A percentile compares a stretch with the other conserved stretches of the same genome.
phyloP scores from a whole-genome alignment of 2,113 vertebrate species.

The Hemiprocne comata region DNA sequence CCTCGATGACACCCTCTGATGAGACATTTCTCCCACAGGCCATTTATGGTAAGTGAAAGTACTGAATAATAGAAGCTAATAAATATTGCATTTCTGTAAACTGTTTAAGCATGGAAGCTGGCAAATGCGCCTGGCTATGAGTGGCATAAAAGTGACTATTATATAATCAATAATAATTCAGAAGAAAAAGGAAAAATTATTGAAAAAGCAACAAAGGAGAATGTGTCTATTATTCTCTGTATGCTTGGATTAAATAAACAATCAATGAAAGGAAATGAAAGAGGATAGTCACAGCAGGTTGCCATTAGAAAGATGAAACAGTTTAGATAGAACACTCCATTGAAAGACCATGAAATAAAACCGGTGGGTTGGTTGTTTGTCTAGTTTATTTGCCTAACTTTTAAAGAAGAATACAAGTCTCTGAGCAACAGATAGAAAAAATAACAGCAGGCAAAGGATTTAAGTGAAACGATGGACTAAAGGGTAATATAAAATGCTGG shows the following conservation, averaged over 20 bases:
- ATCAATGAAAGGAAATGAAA: conserved; percentile 38
- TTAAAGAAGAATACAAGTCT: background rate
- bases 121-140: background rate
- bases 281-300: background rate
- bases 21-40: background rate
- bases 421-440: background rate
- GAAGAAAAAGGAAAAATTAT: background rate
- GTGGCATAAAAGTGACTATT: conserved; percentile 21
- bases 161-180: conserved; percentile 36
- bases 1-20: background rate
- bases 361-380: background rate
- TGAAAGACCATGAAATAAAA: background rate
- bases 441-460: background rate
- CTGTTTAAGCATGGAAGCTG: background rate
- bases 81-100: background rate
- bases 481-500: background rate
- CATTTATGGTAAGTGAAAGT: background rate
- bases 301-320: background rate
- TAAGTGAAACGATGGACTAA: background rate
- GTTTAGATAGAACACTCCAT: background rate
- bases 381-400: background rate
- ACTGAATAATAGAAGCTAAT: conserved; percentile 2
- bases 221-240: background rate
- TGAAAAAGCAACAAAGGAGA: background rate
- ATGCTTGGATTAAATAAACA: conserved; percentile 27